Percentiles rank a stretch among this genome's conserved stretches.
phyloP scores from a whole-genome alignment of 2,888 invertebrate genomes.

The Lycophotia porphyrea region DNA sequence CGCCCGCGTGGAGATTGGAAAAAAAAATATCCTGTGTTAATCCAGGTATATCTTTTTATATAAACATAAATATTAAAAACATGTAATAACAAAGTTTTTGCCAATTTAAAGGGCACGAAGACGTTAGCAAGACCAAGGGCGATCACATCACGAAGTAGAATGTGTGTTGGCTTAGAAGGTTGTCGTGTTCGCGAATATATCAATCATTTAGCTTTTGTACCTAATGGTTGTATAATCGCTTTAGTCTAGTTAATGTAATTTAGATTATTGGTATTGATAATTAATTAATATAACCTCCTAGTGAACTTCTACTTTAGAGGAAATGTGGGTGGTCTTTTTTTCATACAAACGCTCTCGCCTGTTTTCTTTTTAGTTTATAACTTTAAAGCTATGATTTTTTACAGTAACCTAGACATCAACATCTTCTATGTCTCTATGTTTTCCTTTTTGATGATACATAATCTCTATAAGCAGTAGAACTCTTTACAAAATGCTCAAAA shows the following conservation, averaged over 20 bases:
- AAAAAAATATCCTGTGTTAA: too few species aligned
- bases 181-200: slow-evolving; percentile 20
- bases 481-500: too few species aligned
- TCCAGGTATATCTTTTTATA: not conserved
- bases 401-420: too few species aligned
- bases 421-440: too few species aligned
- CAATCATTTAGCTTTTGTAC: slow-evolving; percentile 11
- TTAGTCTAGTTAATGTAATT: not conserved
- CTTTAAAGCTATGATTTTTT: too few species aligned
- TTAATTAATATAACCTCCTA: not conserved
- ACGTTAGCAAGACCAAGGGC: slow-evolving; percentile 17
- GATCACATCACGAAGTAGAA: slow-evolving; percentile 35
- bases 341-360: too few species aligned
- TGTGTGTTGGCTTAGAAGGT: slow-evolving; percentile 20
- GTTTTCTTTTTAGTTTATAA: too few species aligned
- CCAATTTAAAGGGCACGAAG: slow-evolving; percentile 18
- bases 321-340: too few species aligned
- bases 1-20: too few species aligned
- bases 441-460: too few species aligned
- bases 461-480: too few species aligned
- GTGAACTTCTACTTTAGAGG: too few species aligned
- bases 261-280: not conserved
- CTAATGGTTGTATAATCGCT: not conserved
- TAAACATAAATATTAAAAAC: not conserved
- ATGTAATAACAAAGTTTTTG: not conserved